Conservation (phyloP, 2,797 vertebrate genomes). For the Pogonophryne albipinna region DNA sequence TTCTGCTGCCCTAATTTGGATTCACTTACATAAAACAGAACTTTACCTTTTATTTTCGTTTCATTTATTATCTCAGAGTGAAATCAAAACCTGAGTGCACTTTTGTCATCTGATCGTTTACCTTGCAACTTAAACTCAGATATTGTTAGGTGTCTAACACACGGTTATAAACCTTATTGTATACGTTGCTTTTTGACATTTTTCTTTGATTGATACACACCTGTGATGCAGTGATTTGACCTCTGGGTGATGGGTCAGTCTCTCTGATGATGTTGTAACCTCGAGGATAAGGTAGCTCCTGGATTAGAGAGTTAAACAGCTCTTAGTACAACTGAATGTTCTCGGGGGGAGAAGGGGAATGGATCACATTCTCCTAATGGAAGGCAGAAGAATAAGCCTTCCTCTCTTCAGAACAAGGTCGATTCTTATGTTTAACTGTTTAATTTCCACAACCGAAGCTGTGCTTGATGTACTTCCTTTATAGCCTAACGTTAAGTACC, state of each 20-base stretch:
- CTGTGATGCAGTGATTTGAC: conserved; percentile 17
- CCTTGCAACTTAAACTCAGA: neutral
- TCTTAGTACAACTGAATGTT: conserved; percentile 45
- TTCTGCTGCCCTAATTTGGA: neutral
- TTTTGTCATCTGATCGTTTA: conserved; percentile 30
- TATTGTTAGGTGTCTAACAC: neutral
- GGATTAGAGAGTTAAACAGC: conserved; percentile 56
- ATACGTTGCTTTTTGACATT: too few relatives aligned
- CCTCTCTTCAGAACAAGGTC: conserved; percentile 26
- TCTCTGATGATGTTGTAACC: conserved; percentile 35
- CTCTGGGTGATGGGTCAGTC: conserved; percentile 8
- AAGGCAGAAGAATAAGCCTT: conserved; percentile 21
- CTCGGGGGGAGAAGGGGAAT: conserved; percentile 15
- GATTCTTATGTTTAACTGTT: conserved; percentile 12
- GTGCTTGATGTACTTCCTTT: too few relatives aligned
- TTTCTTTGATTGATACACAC: neutral
- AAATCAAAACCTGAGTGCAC: conserved; percentile 9
- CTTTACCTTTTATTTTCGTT: neutral
- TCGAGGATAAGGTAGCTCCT: conserved; percentile 27
- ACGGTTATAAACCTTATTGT: too few relatives aligned
- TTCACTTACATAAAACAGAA: too few relatives aligned
- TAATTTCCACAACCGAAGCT: too few relatives aligned
- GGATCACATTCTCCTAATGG: conserved; percentile 49
- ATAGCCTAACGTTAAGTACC: too few relatives aligned
- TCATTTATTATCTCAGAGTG: neutral